These are phyloP conservation scores for Chrysopa pallens DNA, from an alignment of 1,140 invertebrate species.

Conservation along the genomic window DNA sequence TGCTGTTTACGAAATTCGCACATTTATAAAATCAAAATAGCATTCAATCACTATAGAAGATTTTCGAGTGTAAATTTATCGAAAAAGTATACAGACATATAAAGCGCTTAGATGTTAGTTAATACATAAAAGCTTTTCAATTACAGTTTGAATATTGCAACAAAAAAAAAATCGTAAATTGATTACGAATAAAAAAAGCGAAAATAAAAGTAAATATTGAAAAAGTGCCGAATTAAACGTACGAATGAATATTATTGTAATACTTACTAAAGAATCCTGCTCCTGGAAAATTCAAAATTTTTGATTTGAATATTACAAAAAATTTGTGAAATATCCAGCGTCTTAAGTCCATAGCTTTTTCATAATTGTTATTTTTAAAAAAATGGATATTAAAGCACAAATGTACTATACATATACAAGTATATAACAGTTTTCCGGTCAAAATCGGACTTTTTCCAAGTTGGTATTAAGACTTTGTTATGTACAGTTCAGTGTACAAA, in stretches of 20 bases:
- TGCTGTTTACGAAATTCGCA: no score
- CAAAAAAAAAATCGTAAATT: no score
- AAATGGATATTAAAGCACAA: not conserved
- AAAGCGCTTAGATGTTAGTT: conserved; percentile 1
- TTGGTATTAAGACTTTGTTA: no score
- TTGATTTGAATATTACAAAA: not conserved
- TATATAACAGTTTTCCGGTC: conserved; percentile 4
- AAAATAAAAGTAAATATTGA: not conserved
- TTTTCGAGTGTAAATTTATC: no score
- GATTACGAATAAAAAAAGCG: not conserved
- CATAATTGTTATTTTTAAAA: not conserved
- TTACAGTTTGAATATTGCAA: conserved; percentile 1
- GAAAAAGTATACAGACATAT: not conserved
- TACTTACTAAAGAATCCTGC: conserved; percentile 22
- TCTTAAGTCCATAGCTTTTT: not conserved
- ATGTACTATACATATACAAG: not conserved
- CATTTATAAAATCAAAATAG: no score
- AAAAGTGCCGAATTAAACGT: not conserved
- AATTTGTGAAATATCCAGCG: not conserved
- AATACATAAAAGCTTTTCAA: conserved; percentile 1
- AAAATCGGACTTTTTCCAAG: no score
- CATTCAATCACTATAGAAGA: no score
- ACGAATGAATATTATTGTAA: not conserved
- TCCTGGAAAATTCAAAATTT: conserved; percentile 15
- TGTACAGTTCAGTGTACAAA: no score